Base-by-base conservation (phyloP, 2,888 invertebrate genomes). In the Ormyrus labotus region DNA sequence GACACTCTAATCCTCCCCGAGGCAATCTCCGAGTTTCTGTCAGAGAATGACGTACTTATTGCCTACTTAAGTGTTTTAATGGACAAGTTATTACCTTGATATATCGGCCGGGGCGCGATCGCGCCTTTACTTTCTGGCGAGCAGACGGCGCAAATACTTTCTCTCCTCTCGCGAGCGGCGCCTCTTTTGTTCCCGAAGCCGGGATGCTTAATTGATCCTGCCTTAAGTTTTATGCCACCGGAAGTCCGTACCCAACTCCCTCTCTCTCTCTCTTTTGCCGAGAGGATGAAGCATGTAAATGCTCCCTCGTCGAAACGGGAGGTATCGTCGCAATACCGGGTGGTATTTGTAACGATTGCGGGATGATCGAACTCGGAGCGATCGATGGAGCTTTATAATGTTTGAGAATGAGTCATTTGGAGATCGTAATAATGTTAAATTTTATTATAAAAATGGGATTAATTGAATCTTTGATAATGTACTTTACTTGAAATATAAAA, bases 31-130 rank as follows among this genome's bases (percentile, higher is more conserved):
- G 77, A 77, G 11, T 81, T 72, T 65, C 69, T 45, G 64, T 70
- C 74, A 67, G 19, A 13, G 19, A 13, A 50, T 71, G 67, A 68
- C 67, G 74, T 89, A 89, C 90, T 90, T 90, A 89, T 89, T 88
- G 86, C 68, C 86, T 88, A 88, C 89, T 88, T 90, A 88, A 89
- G 89, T 87, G 86, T 89, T 89, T 89, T 90, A 89, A 90, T 90
- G 90, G 89, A 89, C 87, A 90, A 90, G 90, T 90, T 90, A 87
- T 87, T 88, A 89, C 87, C 87, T 86, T 88, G 86, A 89, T 89
- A 87, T 89, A 89, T 89, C 85, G 88, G 86, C 11, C 51, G 53
- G 53, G 0, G 3, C 4, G 63, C 84, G 60, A 80, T 70, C 77
- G 79, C 74, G 60, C 71, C 19, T 77, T 77, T 80, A 80, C 50